phyloP scores from a whole-genome alignment of 37 sponge, comb jelly and placozoan genomes.

The Mnemiopsis leidyi region DNA sequence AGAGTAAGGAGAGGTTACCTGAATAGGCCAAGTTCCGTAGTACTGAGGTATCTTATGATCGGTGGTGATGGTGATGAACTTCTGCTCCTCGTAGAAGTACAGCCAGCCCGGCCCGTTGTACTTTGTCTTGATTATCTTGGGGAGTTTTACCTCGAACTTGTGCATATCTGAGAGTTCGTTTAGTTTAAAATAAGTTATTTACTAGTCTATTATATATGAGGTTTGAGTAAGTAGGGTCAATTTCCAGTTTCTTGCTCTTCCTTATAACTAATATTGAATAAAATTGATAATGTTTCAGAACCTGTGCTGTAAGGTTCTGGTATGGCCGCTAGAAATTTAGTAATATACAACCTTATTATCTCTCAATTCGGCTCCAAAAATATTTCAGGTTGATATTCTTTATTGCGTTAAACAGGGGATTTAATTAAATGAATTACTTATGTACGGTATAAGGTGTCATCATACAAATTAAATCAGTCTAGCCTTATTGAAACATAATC shows the following conservation, averaged over 20 bases:
- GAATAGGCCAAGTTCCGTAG: conserved; percentile 62
- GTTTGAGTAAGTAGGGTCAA: too few relatives aligned
- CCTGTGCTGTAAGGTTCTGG: too few relatives aligned
- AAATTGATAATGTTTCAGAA: too few relatives aligned
- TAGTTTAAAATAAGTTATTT: too few relatives aligned
- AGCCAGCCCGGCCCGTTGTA: conserved; percentile 43
- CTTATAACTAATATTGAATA: too few relatives aligned
- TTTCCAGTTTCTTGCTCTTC: too few relatives aligned
- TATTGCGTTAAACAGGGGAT: neutral
- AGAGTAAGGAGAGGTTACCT: too few relatives aligned
- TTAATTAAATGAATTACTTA: neutral
- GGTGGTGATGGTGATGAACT: conserved; percentile 51
- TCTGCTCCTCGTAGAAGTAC: conserved; percentile 57
- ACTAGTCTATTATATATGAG: too few relatives aligned
- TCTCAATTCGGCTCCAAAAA: too few relatives aligned
- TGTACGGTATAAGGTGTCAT: neutral
- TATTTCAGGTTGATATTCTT: too few relatives aligned
- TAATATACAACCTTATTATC: too few relatives aligned
- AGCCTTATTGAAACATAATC: neutral
- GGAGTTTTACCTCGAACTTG: conserved; percentile 52
- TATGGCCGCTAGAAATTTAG: too few relatives aligned
- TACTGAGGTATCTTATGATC: conserved; percentile 45
- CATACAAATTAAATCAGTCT: neutral
- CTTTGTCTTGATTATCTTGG: conserved; percentile 50
- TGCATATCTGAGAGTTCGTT: conserved; percentile 63